These are phyloP conservation scores for Philypnodon macrostomus DNA, from an alignment of 2,797 vertebrate genomes.

Conservation along the genomic window DNA sequence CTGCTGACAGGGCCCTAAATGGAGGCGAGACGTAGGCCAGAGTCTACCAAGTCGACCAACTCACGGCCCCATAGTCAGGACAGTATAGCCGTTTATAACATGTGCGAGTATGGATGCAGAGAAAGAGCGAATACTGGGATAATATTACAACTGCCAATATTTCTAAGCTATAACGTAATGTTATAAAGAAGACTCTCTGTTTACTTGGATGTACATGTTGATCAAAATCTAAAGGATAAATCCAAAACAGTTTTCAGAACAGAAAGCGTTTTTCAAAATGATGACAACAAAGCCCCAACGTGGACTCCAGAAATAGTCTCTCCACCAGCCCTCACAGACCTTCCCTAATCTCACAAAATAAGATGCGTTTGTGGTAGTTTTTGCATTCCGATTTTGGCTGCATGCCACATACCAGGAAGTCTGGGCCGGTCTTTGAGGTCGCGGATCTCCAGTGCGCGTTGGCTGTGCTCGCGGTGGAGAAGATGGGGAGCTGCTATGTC, in stretches of 20 bases:
- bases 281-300: too few species aligned
- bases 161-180: too few species aligned
- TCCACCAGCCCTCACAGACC: conserved; percentile 57
- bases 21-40: conserved; percentile 64
- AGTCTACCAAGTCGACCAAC: conserved; percentile 46
- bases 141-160: too few species aligned
- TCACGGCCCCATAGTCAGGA: conserved; percentile 47
- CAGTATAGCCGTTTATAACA: conserved; percentile 66
- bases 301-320: too few species aligned
- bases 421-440: conserved; percentile 91
- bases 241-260: too few species aligned
- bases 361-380: conserved; percentile 10
- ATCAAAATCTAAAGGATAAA: too few species aligned
- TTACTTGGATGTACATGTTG: too few species aligned
- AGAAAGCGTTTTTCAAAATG: too few species aligned
- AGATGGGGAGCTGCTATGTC: conserved; percentile 91
- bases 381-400: neutral
- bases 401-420: conserved; percentile 69
- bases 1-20: conserved; percentile 67
- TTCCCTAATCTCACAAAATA: conserved; percentile 49
- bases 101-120: too few species aligned
- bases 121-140: too few species aligned
- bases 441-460: conserved; percentile 88
- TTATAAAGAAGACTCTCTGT: too few species aligned
- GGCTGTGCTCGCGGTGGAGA: conserved; percentile 84